A percentile compares a stretch with the other conserved stretches of the same genome.
These are phyloP conservation scores for Heterodera carotae DNA, from an alignment of 1,140 invertebrate species.

Conservation along the genomic window DNA sequence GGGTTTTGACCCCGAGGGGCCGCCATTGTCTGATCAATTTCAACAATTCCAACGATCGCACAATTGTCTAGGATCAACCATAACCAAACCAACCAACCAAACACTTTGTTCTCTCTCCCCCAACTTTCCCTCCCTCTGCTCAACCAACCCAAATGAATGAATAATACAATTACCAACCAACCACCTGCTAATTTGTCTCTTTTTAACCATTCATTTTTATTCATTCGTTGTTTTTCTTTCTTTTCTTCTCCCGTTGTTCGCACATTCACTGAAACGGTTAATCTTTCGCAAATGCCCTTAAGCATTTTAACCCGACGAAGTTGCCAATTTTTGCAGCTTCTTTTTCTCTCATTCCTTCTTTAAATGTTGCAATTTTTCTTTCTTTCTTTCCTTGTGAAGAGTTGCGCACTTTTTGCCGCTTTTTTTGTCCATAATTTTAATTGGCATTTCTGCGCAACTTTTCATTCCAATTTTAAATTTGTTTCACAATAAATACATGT, in stretches of 20 bases:
- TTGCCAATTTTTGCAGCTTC: not conserved
- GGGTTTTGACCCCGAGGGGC: not conserved
- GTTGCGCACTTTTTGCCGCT: not conserved
- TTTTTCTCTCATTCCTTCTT: not conserved
- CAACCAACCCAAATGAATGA: not conserved
- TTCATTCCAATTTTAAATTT: too few relatives aligned
- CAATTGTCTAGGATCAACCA: slow-evolving; percentile 4
- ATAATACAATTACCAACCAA: too few relatives aligned
- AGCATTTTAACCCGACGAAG: not conserved
- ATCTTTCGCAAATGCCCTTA: not conserved
- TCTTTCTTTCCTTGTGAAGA: not conserved
- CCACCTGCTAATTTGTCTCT: too few relatives aligned
- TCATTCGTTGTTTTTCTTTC: too few relatives aligned
- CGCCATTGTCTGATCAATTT: slow-evolving; percentile 5
- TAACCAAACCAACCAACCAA: too few relatives aligned
- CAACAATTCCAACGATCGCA: not conserved
- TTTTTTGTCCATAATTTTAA: not conserved
- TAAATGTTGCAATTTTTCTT: not conserved
- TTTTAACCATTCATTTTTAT: too few relatives aligned
- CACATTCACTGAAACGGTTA: not conserved
- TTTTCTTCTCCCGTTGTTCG: not conserved
- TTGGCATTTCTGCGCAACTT: too few relatives aligned
- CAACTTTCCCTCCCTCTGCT: not conserved
- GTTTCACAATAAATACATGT: not conserved
- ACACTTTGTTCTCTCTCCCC: not conserved